phyloP scores from a whole-genome alignment of 2,113 vertebrate genomes.

The Rhinolophus sinicus region DNA sequence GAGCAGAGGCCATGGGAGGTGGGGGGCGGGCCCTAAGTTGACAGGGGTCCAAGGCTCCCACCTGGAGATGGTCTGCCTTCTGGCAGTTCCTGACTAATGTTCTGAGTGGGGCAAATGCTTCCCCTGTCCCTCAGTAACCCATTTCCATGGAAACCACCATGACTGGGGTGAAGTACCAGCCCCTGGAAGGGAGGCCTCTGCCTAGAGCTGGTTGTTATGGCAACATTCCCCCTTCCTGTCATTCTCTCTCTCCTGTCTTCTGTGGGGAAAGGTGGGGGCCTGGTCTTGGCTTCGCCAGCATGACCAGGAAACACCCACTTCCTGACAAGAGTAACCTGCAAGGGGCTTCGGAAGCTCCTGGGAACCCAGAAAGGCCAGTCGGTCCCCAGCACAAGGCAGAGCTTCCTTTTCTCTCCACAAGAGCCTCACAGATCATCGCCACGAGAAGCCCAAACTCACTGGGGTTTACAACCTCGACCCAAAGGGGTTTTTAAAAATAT shows the following conservation, averaged over 20 bases:
- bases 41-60: constrained; percentile 54
- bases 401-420: not conserved
- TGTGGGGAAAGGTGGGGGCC: constrained; percentile 49
- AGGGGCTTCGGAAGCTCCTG: not conserved
- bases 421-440: not conserved
- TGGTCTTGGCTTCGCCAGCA: constrained; percentile 38
- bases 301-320: constrained; percentile 60
- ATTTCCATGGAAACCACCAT: constrained; percentile 81
- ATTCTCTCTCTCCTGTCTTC: constrained; percentile 68
- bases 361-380: not conserved
- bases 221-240: constrained; percentile 69
- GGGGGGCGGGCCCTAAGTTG: not conserved
- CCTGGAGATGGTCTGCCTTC: constrained; percentile 60
- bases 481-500: not conserved
- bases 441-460: not conserved
- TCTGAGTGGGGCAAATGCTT: constrained; percentile 64
- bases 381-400: not conserved
- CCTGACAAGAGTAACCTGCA: constrained; percentile 16
- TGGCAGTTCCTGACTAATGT: constrained; percentile 63
- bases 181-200: constrained; percentile 79
- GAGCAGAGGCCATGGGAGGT: constrained; percentile 39
- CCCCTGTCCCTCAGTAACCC: constrained; percentile 66
- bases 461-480: not conserved
- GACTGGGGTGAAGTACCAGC: constrained; percentile 78
- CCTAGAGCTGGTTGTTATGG: constrained; percentile 79